Percentiles rank a stretch among this genome's conserved stretches.
These are phyloP conservation scores for Polypedilum pembai DNA, from an alignment of 1,140 invertebrate species.

Conservation along the genomic window DNA sequence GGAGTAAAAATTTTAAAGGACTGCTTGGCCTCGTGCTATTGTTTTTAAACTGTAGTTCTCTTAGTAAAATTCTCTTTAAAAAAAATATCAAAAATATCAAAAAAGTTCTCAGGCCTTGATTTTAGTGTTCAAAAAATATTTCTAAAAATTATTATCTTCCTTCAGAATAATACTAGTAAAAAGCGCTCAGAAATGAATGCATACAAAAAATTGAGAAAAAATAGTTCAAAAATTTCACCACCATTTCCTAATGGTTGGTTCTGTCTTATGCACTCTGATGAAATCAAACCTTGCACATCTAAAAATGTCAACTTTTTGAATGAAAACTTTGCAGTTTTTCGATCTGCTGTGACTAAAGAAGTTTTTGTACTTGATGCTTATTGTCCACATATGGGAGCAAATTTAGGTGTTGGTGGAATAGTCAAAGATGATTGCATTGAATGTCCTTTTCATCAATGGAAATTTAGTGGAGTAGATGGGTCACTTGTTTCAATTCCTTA, in stretches of 20 bases:
- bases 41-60: no score
- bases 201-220: slow-evolving; percentile 29
- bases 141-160: no score
- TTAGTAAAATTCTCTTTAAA: no score
- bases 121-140: no score
- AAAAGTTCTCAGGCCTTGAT: no score
- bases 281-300: slow-evolving; percentile 54
- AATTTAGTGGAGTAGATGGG: slow-evolving; percentile 65
- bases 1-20: no score
- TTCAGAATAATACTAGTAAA: no score
- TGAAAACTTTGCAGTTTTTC: slow-evolving; percentile 69
- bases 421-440: slow-evolving; percentile 70
- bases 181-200: background rate
- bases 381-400: slow-evolving; percentile 83
- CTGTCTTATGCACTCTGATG: slow-evolving; percentile 59
- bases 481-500: slow-evolving; percentile 65
- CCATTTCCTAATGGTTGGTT: slow-evolving; percentile 90
- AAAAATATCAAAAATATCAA: no score
- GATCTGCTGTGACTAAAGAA: slow-evolving; percentile 51
- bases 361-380: slow-evolving; percentile 71
- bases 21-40: no score
- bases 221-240: slow-evolving; percentile 60
- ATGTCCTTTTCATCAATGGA: slow-evolving; percentile 86
- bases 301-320: slow-evolving; percentile 61
- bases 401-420: slow-evolving; percentile 67